Evolutionary conservation across 2,888 invertebrate species (phyloP), one percentile per base, ranked within the genome.

Genomic region (Chaetogeoica ovagalla): DNA sequence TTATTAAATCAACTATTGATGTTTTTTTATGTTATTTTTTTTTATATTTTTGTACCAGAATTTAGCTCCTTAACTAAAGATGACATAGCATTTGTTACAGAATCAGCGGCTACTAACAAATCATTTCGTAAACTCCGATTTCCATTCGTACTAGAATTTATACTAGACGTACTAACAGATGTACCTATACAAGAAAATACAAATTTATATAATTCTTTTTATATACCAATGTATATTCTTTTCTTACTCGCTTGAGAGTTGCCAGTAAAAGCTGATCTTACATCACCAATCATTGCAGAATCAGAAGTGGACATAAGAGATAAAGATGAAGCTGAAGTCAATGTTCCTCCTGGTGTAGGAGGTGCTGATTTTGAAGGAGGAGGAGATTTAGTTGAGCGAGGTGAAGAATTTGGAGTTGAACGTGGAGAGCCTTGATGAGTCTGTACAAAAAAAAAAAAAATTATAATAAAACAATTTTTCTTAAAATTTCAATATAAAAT

Each of bases 51-150:
- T 39, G 66, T 63, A 63, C 37, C 48, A 55, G 84, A 84, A 88
- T 97, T 97, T 77, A 98, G 90, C 89, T 98, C 98, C 87, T 95
- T 91, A 84, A 98, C 98, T 84, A 98, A 90, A 43, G 96, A 95
- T 57, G 97, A 96, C 97, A 98, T 98, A 82, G 98, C 98, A 87
- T 95, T 95, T 82, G 98, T 97, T 84, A 98, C 97, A 48, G 96
- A 97, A 88, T 98, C 98, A 66, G 98, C 98, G 69, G 98, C 97
- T 85, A 94, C 94, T 84, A 98, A 89, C 79, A 98, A 90, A 87
- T 97, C 96, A 85, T 94, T 94, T 85, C 94, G 89, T 74, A 94
- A 89, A 84, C 90, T 92, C 84, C 93, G 89, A 83, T 89, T 89
- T 83, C 77, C 82, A 66, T 73, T 81, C 21, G 65, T 7, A 62